phyloP scores from a whole-genome alignment of 2,797 vertebrate species.

The Liparis tanakae region DNA sequence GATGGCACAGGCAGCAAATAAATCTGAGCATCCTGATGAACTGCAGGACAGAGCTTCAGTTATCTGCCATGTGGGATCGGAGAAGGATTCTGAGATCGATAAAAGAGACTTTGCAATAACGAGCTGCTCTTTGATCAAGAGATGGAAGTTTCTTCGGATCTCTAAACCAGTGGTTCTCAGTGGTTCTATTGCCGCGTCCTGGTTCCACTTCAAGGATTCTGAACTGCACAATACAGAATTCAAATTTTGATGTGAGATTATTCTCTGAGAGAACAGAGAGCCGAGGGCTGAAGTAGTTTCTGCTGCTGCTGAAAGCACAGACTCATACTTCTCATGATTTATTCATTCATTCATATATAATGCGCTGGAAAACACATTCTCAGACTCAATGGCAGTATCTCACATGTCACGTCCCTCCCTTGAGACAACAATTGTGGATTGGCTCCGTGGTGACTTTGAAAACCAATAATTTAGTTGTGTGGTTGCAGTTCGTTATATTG shows the following conservation, averaged over 20 bases:
- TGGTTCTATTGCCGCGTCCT: no score
- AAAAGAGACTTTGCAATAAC: slow-evolving; percentile 26
- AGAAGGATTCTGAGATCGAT: slow-evolving; percentile 24
- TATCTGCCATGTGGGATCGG: slow-evolving; percentile 38
- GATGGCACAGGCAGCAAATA: background rate
- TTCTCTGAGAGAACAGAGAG: slow-evolving; percentile 24
- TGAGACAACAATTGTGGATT: slow-evolving; percentile 22
- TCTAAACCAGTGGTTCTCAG: no score
- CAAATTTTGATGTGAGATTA: slow-evolving; percentile 2
- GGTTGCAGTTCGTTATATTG: slow-evolving; percentile 17
- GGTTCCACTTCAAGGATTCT: slow-evolving; percentile 6
- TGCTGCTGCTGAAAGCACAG: slow-evolving; percentile 30
- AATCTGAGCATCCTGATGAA: background rate
- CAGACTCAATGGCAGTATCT: slow-evolving; percentile 15
- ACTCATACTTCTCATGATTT: slow-evolving; percentile 50
- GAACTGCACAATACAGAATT: background rate
- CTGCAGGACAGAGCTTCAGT: slow-evolving; percentile 7
- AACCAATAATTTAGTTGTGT: slow-evolving; percentile 37
- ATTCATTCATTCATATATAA: slow-evolving; percentile 54
- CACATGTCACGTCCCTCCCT: background rate
- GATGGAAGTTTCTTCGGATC: slow-evolving; percentile 14
- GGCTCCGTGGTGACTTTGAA: slow-evolving; percentile 15
- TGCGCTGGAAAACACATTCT: slow-evolving; percentile 28
- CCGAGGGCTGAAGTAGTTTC: slow-evolving; percentile 19
- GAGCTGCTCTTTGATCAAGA: slow-evolving; percentile 36